Evolutionary conservation across 92 coral and sea anemone genomes (phyloP).

Genomic region (Desmophyllum pertusum): DNA sequence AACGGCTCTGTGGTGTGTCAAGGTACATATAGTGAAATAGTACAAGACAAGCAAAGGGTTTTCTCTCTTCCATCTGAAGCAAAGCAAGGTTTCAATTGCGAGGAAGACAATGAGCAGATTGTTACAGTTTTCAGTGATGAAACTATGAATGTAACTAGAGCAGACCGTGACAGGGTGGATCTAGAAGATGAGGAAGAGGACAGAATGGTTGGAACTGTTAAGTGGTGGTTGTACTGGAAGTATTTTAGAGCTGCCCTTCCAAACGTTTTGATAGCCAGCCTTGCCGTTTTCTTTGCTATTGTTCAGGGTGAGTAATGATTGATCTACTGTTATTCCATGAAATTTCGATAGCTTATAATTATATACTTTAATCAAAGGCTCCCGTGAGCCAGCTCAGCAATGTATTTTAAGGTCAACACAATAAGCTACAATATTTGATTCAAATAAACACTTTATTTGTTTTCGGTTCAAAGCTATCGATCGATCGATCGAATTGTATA

Average conservation of each 20-base stretch:
- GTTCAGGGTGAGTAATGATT: constrained; percentile 11
- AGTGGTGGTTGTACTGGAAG: constrained; percentile 29
- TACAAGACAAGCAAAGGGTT: neutral
- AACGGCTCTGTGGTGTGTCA: constrained; percentile 20
- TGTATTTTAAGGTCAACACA: too few relatives aligned
- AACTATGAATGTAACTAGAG: neutral
- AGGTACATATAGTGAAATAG: neutral
- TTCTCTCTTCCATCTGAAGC: neutral
- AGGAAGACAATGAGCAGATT: neutral
- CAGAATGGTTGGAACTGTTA: constrained; percentile 24
- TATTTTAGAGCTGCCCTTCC: constrained; percentile 31
- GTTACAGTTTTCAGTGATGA: neutral
- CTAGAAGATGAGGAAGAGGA: constrained; percentile 17
- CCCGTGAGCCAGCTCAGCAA: too few relatives aligned
- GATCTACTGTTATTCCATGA: neutral
- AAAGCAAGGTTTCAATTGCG: neutral
- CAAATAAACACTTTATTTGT: too few relatives aligned
- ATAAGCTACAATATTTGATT: too few relatives aligned
- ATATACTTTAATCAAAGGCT: too few relatives aligned
- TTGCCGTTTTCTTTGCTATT: constrained; percentile 1
- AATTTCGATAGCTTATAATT: neutral
- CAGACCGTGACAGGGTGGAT: neutral
- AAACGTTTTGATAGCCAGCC: neutral
- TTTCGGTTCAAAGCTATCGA: too few relatives aligned
- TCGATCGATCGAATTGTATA: too few relatives aligned